Evolutionary conservation across 2,797 vertebrate species (phyloP), one percentile per base, ranked within the genome.

Genomic region (Avahi laniger): DNA sequence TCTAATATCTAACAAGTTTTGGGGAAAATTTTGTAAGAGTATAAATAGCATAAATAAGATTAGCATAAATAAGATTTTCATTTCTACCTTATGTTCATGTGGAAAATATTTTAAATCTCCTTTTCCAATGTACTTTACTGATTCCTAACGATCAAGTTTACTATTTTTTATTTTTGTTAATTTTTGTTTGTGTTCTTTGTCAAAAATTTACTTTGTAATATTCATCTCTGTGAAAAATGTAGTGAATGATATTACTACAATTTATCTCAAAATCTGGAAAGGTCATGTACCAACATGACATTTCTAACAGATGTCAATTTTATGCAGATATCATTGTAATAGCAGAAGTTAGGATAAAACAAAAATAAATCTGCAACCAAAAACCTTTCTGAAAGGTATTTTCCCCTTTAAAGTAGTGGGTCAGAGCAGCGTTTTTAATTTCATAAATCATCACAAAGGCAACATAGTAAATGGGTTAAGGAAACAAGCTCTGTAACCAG

Each of bases 1-100:
- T 43, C 91, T 94, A 97, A 91, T 91, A 89, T 79, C 72, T 73
- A 94, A 59, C 48, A 95, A 96, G 43, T 82, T 72, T 88, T 30
- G 8, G 54, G 67, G 89, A 90, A 52, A 54, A 35, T 63, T 88
- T 96, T 87, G 35, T 54, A 48, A 59, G 1, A 85, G 63, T 89
- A 97, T 94, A 80, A 70, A 46, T 54, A 94, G 59, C 72, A 95
- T 92, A 73, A 69, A n/a, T n/a, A 82, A 24, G 18, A 48, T 82
- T 65, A 93, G 65, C 73, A 94, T 87, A 35, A 90, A 1, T 14
- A 22, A 93, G 20, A 11, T 54, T 90, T n/a, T 90, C 82, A 72
- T 91, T 96, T 95, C 88, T 57, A 75, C 4, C n/a, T 79, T 82
- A 59, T 35, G 15, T 65, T 84, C 8, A 92, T 35, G 43, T 84